These are phyloP conservation scores for Urosaurus nigricauda DNA, from an alignment of 2,797 vertebrate genomes.

Conservation along the genomic window DNA sequence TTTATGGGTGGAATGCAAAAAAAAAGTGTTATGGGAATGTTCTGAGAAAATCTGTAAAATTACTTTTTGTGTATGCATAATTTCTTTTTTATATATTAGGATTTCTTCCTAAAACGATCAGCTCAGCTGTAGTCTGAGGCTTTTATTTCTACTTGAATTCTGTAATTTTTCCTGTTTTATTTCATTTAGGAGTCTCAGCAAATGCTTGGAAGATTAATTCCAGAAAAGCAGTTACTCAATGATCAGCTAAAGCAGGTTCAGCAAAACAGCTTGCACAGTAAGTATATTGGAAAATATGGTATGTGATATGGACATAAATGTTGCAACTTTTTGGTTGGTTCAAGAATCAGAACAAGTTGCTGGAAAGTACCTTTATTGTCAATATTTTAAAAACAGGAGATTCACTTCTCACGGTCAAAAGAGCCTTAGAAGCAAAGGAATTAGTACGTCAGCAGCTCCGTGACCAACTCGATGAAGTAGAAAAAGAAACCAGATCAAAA, in stretches of 20 bases:
- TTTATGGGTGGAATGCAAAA: too few relatives aligned
- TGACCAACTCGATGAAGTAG: conserved; percentile 93
- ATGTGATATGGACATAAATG: neutral
- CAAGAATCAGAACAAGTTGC: neutral
- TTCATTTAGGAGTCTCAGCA: conserved; percentile 92
- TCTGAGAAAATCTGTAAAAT: neutral
- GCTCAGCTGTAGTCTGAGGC: neutral
- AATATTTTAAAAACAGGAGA: conserved; percentile 85
- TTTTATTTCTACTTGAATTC: neutral
- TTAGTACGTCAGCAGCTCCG: conserved; percentile 89
- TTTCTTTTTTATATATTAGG: neutral
- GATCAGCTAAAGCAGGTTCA: conserved; percentile 97
- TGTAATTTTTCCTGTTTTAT: neutral
- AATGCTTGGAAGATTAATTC: conserved; percentile 94
- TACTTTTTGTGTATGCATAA: neutral
- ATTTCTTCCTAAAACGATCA: neutral
- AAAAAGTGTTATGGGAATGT: neutral
- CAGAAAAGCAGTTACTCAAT: conserved; percentile 94
- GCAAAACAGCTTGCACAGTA: conserved; percentile 95
- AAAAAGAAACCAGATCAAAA: conserved; percentile 94
- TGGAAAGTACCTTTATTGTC: conserved; percentile 31
- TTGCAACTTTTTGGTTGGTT: neutral
- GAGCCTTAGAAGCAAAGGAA: conserved; percentile 94
- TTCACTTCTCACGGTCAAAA: conserved; percentile 92
- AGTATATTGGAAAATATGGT: conserved; percentile 69